Evolutionary conservation across 2,797 vertebrate genomes (phyloP).

Genomic region (Hapalemur alaotrensis): DNA sequence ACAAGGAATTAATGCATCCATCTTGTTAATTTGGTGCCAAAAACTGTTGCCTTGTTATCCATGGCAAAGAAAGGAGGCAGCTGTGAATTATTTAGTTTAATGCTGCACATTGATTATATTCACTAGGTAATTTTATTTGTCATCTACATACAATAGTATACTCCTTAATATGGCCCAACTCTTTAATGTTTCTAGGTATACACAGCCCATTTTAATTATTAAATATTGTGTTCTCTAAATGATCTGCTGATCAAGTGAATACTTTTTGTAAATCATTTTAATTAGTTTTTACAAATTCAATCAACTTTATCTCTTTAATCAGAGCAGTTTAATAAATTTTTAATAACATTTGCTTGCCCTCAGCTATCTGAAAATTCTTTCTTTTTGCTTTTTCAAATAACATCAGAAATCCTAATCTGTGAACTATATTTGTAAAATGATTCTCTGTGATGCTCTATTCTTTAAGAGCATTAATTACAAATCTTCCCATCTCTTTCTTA

Average conservation of each 20-base stretch:
- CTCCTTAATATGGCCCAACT: not conserved
- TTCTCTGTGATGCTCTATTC: not conserved
- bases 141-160: not conserved
- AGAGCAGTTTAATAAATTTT: not conserved
- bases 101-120: not conserved
- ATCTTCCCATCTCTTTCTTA: not conserved
- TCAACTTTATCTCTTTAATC: slow-evolving; percentile 7
- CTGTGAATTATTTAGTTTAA: not conserved
- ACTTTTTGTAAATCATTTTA: not conserved
- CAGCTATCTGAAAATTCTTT: not conserved
- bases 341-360: not conserved
- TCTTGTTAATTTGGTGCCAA: not conserved
- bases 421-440: not conserved
- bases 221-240: not conserved
- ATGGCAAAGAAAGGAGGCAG: not conserved
- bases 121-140: not conserved
- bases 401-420: not conserved
- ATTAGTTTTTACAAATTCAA: not conserved
- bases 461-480: not conserved
- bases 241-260: not conserved
- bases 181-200: not conserved
- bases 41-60: not conserved
- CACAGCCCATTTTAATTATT: not conserved
- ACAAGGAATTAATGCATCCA: not conserved
- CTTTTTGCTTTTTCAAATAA: slow-evolving; percentile 1